phyloP scores from a whole-genome alignment of 2,113 vertebrate species.

The Dicaeum eximium region DNA sequence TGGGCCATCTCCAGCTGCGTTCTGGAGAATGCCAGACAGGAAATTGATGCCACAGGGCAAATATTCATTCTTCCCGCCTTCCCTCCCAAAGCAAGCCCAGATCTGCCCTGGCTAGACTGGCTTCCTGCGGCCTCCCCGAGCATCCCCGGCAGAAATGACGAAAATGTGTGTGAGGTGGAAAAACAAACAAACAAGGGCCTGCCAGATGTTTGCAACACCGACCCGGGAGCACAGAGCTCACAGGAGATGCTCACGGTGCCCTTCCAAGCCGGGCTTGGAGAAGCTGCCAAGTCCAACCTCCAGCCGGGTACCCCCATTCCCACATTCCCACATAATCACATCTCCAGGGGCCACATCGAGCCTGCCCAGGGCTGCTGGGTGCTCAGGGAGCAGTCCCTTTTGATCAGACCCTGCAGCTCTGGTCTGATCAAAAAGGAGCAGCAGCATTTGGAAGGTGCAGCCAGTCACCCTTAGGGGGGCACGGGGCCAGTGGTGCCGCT shows the following conservation, averaged over 20 bases:
- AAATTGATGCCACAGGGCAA: constrained; percentile 79
- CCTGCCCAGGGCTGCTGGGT: background rate
- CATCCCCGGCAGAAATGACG: background rate
- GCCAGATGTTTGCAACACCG: background rate
- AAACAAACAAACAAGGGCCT: background rate
- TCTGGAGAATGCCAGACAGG: constrained; percentile 74
- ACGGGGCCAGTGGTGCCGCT: no score
- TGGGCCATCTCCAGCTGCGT: constrained; percentile 66
- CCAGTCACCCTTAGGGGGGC: no score
- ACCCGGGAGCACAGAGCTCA: background rate
- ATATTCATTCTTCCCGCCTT: constrained; percentile 62
- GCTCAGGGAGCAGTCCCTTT: no score
- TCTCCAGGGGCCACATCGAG: background rate
- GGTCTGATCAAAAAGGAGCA: no score
- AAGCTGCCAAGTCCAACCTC: background rate
- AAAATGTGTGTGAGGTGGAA: background rate
- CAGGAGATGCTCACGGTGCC: background rate
- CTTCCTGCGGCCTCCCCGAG: constrained; percentile 69
- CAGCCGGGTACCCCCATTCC: accelerated
- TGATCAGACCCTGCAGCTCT: no score
- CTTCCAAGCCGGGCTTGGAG: background rate
- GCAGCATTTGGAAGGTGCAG: no score
- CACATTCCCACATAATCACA: accelerated
- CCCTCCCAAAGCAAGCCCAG: constrained; percentile 65
- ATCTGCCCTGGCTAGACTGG: constrained; percentile 69